Evolutionary conservation across 2,113 vertebrate species (phyloP).

Genomic region (Micronycteris hirsuta): DNA sequence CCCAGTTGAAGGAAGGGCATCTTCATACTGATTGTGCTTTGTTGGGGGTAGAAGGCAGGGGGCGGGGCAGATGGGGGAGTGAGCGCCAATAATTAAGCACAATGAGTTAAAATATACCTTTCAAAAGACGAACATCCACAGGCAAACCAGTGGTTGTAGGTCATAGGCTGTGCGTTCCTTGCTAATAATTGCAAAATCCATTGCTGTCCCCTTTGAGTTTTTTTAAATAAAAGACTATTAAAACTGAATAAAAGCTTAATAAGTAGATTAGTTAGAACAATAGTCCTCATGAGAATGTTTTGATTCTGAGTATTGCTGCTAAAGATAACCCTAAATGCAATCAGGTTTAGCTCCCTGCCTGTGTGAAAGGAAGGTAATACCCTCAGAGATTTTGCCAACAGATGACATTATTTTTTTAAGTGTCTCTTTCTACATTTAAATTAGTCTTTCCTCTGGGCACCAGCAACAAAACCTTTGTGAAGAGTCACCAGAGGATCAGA

Average conservation of each 20-base stretch:
- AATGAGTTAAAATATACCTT: conserved; percentile 58
- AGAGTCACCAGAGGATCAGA: conserved; percentile 67
- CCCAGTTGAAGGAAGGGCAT: neutral
- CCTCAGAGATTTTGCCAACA: conserved; percentile 75
- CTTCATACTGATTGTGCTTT: neutral
- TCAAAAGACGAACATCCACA: conserved; percentile 47
- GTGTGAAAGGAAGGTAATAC: conserved; percentile 76
- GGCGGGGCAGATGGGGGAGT: neutral
- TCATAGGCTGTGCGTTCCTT: conserved; percentile 67
- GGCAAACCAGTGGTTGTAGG: conserved; percentile 67
- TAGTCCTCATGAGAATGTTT: conserved; percentile 81
- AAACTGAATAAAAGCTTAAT: conserved; percentile 84
- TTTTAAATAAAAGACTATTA: conserved; percentile 76
- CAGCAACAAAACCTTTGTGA: conserved; percentile 68
- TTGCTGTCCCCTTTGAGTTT: conserved; percentile 75
- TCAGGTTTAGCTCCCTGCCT: conserved; percentile 80
- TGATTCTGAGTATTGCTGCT: conserved; percentile 75
- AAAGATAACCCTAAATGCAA: conserved; percentile 84
- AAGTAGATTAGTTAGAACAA: conserved; percentile 85
- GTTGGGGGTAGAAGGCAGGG: neutral
- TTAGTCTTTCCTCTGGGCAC: conserved; percentile 75
- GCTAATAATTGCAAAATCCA: conserved; percentile 79
- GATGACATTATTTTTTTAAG: conserved; percentile 76
- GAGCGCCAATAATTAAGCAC: conserved; percentile 62
- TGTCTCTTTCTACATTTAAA: conserved; percentile 79